phyloP scores from a whole-genome alignment of 2,113 vertebrate species.

The Urocitellus parryii region DNA sequence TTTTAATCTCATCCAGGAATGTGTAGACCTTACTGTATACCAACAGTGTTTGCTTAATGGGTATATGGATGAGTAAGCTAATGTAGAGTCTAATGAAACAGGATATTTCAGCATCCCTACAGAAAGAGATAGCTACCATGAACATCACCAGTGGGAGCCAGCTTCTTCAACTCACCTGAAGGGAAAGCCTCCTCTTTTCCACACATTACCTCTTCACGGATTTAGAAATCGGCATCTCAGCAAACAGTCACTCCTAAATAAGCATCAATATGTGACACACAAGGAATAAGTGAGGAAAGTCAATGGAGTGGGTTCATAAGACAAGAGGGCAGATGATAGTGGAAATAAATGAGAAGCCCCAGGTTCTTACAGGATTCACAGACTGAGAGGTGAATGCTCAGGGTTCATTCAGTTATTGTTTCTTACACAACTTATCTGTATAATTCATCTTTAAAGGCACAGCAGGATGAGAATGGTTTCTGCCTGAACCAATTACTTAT shows the following conservation, averaged over 20 bases:
- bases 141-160: too few relatives aligned
- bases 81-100: too few relatives aligned
- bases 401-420: neutral
- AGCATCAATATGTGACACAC: neutral
- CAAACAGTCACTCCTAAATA: neutral
- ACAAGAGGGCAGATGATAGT: neutral
- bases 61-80: neutral
- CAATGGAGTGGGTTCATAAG: too few relatives aligned
- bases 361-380: rapidly evolving
- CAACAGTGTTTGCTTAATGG: neutral
- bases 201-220: too few relatives aligned
- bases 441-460: neutral
- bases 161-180: neutral
- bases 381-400: neutral
- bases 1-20: neutral
- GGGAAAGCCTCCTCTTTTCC: neutral
- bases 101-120: too few relatives aligned
- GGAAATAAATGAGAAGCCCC: neutral
- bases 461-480: neutral
- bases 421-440: neutral
- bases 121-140: neutral
- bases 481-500: neutral
- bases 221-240: neutral
- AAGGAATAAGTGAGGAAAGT: neutral
- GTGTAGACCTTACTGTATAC: rapidly evolving